A percentile compares a stretch with the other conserved stretches of the same genome.
Evolutionary conservation across 2,797 vertebrate genomes (phyloP).

Genomic region (Sebastes dallii): DNA sequence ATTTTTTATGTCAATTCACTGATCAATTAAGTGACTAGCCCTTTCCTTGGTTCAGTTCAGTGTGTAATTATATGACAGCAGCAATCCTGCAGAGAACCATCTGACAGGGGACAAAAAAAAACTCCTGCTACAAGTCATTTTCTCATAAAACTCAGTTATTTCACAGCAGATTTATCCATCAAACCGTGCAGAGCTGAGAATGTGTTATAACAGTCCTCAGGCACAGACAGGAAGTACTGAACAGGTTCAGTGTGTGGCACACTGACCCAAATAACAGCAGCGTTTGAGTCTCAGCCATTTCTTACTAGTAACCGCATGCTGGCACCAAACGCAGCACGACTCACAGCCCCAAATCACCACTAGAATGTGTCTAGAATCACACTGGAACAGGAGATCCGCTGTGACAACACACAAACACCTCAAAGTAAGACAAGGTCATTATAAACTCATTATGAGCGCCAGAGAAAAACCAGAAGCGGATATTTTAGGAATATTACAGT

Average conservation of each 20-base stretch:
- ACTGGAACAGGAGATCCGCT: background rate
- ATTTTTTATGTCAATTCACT: background rate
- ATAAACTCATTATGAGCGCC: background rate
- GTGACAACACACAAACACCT: background rate
- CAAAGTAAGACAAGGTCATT: background rate
- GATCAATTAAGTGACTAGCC: fast-evolving
- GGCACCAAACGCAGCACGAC: conserved; percentile 7
- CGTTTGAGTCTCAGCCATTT: conserved; percentile 17
- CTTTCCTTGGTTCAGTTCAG: background rate
- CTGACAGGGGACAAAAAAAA: background rate
- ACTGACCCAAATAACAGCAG: conserved; percentile 55
- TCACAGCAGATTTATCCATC: conserved; percentile 4
- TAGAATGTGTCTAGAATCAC: background rate
- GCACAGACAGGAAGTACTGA: background rate
- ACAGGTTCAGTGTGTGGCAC: conserved; percentile 32
- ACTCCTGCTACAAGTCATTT: background rate
- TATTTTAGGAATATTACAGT: conserved; percentile 8
- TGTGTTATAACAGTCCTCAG: background rate
- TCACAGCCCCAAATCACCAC: background rate
- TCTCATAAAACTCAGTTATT: background rate
- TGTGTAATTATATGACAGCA: background rate
- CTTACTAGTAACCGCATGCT: background rate
- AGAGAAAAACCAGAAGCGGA: background rate
- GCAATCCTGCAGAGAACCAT: background rate
- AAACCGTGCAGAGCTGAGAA: background rate